A percentile compares a stretch with the other conserved stretches of the same genome.
These are phyloP conservation scores for Mugil cephalus DNA, from an alignment of 2,113 vertebrate species.

Conservation along the genomic window DNA sequence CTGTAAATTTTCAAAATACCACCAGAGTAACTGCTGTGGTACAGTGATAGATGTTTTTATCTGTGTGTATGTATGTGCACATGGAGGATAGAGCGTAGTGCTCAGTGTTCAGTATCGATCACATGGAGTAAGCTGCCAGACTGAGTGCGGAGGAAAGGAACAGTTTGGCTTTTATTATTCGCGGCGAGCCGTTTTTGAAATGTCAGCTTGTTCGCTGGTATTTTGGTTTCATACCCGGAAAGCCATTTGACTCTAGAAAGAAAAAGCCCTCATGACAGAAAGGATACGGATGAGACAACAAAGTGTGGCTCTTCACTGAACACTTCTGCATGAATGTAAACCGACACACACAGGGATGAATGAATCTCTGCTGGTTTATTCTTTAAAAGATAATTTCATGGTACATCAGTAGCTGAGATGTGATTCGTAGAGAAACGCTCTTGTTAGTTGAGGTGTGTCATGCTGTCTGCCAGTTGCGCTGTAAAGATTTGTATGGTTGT, in stretches of 20 bases:
- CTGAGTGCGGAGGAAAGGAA: conserved; percentile 15
- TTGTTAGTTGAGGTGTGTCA: conserved; percentile 29
- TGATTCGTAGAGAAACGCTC: conserved; percentile 20
- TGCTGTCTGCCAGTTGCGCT: conserved; percentile 7
- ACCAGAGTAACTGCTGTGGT: neutral
- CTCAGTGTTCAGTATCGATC: conserved; percentile 44
- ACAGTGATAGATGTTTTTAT: conserved; percentile 12
- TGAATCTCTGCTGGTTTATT: neutral
- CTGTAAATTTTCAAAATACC: conserved; percentile 19
- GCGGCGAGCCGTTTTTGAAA: conserved; percentile 51
- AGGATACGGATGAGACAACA: conserved; percentile 41
- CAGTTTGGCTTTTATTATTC: conserved; percentile 38
- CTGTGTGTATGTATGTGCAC: neutral
- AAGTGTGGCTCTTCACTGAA: conserved; percentile 19
- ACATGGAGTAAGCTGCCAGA: conserved; percentile 28
- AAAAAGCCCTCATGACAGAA: conserved; percentile 14
- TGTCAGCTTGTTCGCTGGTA: conserved; percentile 65
- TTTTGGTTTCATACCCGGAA: conserved; percentile 52
- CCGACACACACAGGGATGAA: neutral
- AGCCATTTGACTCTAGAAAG: conserved; percentile 32
- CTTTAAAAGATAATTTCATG: conserved; percentile 35
- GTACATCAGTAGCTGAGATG: conserved; percentile 2
- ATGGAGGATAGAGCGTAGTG: conserved; percentile 25
- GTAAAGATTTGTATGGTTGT: conserved; percentile 24
- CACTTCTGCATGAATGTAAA: conserved; percentile 17